Conservation (phyloP, 2,888 invertebrate genomes). For the Epinotia demarniana region DNA sequence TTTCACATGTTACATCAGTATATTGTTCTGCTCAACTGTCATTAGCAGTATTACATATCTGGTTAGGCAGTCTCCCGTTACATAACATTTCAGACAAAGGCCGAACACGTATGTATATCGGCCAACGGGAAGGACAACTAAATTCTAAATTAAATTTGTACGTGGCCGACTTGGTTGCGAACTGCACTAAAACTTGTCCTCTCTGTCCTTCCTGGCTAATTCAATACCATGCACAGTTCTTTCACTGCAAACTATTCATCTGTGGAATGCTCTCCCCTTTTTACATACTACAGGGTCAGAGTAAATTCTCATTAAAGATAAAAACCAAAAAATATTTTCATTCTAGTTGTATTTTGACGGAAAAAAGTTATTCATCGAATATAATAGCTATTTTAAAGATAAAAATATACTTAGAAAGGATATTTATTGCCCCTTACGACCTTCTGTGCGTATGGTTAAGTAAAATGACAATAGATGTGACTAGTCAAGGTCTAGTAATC, state of each 20-base stretch:
- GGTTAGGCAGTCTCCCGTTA: not conserved
- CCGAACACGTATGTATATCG: not conserved
- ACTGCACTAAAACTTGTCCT: too few relatives aligned
- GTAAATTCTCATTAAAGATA: too few relatives aligned
- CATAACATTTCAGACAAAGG: conserved; percentile 9
- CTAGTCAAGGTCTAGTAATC: conserved; percentile 41
- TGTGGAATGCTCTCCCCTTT: too few relatives aligned
- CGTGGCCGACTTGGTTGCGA: too few relatives aligned
- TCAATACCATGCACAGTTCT: too few relatives aligned
- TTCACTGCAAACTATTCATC: too few relatives aligned
- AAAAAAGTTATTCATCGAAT: not conserved
- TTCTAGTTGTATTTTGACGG: too few relatives aligned
- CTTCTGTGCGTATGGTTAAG: not conserved
- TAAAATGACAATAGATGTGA: conserved; percentile 36
- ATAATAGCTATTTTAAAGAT: not conserved
- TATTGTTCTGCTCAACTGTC: conserved; percentile 7
- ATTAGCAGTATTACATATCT: conserved; percentile 22
- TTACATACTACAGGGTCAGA: too few relatives aligned
- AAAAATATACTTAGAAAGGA: not conserved
- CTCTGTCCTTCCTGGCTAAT: too few relatives aligned
- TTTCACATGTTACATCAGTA: not conserved
- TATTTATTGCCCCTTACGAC: not conserved
- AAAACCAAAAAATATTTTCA: too few relatives aligned
- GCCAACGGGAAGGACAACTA: not conserved
- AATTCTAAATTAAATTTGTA: too few relatives aligned